Conservation (phyloP, 1,140 invertebrate species). For the Scaptomyza graminum region DNA sequence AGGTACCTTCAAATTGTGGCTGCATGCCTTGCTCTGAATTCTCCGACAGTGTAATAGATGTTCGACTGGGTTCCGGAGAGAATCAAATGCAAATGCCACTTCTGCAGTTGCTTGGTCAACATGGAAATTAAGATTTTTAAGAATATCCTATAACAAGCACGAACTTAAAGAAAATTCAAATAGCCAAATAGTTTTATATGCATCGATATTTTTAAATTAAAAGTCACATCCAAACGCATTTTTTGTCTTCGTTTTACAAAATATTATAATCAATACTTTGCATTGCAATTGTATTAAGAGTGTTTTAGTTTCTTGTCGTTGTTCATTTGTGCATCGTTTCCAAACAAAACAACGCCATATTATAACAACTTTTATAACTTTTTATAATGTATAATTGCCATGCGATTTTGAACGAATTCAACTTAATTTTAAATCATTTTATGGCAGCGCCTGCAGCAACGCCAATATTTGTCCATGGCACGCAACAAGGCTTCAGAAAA, state of each 20-base stretch:
- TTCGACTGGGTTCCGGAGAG: constrained; percentile 35
- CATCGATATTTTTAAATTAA: too few species aligned
- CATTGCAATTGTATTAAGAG: too few species aligned
- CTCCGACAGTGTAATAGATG: constrained; percentile 49
- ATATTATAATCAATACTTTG: too few species aligned
- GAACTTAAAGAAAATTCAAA: too few species aligned
- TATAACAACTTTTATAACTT: too few species aligned
- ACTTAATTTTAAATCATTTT: constrained; percentile 58
- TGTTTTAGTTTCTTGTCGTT: too few species aligned
- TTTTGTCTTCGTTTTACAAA: too few species aligned
- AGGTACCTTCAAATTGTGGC: constrained; percentile 66
- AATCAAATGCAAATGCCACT: constrained; percentile 46
- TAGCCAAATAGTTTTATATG: too few species aligned
- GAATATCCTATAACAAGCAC: background rate
- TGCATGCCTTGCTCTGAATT: constrained; percentile 65
- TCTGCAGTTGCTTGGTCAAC: constrained; percentile 44
- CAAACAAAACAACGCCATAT: too few species aligned
- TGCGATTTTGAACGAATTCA: constrained; percentile 44
- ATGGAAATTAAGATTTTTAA: constrained; percentile 9
- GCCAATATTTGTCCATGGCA: constrained; percentile 47
- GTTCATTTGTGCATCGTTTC: too few species aligned
- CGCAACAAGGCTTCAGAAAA: constrained; percentile 26
- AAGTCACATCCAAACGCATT: too few species aligned
- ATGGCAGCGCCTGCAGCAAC: constrained; percentile 42
- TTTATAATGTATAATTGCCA: constrained; percentile 44